Evolutionary conservation across 2,888 invertebrate genomes (phyloP).

Genomic region (Drosophila prostipennis): DNA sequence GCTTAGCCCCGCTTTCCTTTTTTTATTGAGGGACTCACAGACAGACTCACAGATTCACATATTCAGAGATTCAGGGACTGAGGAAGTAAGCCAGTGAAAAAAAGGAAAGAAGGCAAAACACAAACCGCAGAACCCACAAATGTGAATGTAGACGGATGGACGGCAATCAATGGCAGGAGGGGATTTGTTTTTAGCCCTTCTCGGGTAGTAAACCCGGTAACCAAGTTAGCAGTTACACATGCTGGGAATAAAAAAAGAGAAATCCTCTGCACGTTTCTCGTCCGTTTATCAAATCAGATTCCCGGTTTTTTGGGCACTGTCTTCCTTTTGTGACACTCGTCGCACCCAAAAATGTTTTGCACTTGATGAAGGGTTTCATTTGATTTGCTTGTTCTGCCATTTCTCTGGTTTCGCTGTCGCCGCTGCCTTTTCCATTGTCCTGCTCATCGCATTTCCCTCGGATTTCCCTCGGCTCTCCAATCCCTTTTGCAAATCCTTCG

Average conservation of each 20-base stretch:
- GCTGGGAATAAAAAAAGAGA: conserved; percentile 7
- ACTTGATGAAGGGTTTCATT: conserved; percentile 76
- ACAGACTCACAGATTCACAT: neutral
- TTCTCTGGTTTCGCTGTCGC: conserved; percentile 69
- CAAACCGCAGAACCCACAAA: conserved; percentile 54
- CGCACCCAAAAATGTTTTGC: conserved; percentile 59
- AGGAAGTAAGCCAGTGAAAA: conserved; percentile 1
- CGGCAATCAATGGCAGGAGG: conserved; percentile 27
- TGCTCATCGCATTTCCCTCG: conserved; percentile 6
- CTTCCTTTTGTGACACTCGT: conserved; percentile 49
- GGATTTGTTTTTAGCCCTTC: conserved; percentile 38
- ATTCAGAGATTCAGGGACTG: neutral
- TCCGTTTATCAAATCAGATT: conserved; percentile 34
- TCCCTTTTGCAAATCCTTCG: conserved; percentile 5
- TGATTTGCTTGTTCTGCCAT: conserved; percentile 72
- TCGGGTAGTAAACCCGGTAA: conserved; percentile 11
- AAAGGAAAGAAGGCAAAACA: conserved; percentile 7
- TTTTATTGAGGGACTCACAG: no score
- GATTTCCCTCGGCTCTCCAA: conserved; percentile 2
- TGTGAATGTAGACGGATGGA: conserved; percentile 49
- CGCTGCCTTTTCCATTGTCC: conserved; percentile 53
- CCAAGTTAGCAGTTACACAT: conserved; percentile 26
- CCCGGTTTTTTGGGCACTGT: conserved; percentile 5
- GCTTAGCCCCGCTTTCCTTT: conserved; percentile 3
- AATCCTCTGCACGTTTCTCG: conserved; percentile 33